These are phyloP conservation scores for Lacanobia oleracea DNA, from an alignment of 2,888 invertebrate genomes.

Conservation along the genomic window DNA sequence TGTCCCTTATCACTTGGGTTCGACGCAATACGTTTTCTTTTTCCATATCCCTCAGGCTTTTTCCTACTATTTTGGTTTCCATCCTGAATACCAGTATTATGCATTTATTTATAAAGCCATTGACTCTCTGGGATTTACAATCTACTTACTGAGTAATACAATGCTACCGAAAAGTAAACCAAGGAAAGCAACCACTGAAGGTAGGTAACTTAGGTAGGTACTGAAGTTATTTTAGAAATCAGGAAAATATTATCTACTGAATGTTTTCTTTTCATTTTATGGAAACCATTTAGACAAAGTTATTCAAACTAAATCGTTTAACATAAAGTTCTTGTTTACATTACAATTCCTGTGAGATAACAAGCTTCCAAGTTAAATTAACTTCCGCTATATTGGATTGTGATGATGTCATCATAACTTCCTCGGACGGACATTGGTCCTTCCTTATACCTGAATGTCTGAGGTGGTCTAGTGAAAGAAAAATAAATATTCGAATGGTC, in stretches of 20 bases:
- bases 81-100: too few species aligned
- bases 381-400: constrained; percentile 30
- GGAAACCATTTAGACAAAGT: constrained; percentile 11
- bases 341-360: constrained; percentile 28
- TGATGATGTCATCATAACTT: constrained; percentile 11
- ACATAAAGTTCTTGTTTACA: constrained; percentile 33
- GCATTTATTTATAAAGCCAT: too few species aligned
- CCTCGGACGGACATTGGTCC: not conserved
- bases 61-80: too few species aligned
- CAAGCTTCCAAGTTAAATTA: constrained; percentile 40
- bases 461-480: not conserved
- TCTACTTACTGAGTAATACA: too few species aligned
- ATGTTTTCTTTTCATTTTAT: not conserved
- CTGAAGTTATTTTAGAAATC: not conserved
- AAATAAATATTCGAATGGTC: too few species aligned
- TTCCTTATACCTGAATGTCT: not conserved
- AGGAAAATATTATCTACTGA: not conserved
- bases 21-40: too few species aligned
- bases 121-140: too few species aligned
- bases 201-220: too few species aligned
- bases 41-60: too few species aligned
- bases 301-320: constrained; percentile 30
- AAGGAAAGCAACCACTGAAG: too few species aligned
- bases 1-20: too few species aligned
- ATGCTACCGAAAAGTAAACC: too few species aligned